phyloP scores from a whole-genome alignment of 2,113 vertebrate species.

The Pelvicachromis taeniatus region DNA sequence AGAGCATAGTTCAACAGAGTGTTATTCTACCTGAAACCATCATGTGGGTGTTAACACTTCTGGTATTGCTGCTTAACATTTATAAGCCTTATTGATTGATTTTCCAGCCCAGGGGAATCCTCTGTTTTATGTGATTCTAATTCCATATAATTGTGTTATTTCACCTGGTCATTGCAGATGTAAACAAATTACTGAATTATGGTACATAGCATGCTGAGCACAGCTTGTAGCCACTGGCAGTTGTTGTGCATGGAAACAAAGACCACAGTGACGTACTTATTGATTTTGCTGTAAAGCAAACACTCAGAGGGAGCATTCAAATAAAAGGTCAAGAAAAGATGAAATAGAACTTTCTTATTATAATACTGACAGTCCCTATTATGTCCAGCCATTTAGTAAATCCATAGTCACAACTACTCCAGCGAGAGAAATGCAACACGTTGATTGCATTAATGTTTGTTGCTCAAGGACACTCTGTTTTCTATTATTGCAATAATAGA shows the following conservation, averaged over 20 bases:
- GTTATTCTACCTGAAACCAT: neutral
- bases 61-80: neutral
- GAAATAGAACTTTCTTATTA: slow-evolving; percentile 51
- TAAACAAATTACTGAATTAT: slow-evolving; percentile 4
- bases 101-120: neutral
- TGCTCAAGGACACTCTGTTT: slow-evolving; percentile 10
- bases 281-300: slow-evolving; percentile 56
- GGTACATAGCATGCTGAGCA: neutral
- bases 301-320: slow-evolving; percentile 47
- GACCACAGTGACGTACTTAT: slow-evolving; percentile 36
- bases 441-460: neutral
- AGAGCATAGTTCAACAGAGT: neutral
- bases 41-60: neutral
- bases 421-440: neutral
- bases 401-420: neutral
- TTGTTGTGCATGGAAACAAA: slow-evolving; percentile 21
- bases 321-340: slow-evolving; percentile 60
- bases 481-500: neutral
- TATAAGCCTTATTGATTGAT: slow-evolving; percentile 31
- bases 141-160: neutral
- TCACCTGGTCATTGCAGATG: neutral
- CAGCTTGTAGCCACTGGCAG: slow-evolving; percentile 14
- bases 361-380: slow-evolving; percentile 40
- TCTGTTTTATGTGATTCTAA: slow-evolving; percentile 13
- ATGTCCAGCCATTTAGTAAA: slow-evolving; percentile 9